Conservation (phyloP, 2,888 invertebrate species). For the Vanessa cardui region DNA sequence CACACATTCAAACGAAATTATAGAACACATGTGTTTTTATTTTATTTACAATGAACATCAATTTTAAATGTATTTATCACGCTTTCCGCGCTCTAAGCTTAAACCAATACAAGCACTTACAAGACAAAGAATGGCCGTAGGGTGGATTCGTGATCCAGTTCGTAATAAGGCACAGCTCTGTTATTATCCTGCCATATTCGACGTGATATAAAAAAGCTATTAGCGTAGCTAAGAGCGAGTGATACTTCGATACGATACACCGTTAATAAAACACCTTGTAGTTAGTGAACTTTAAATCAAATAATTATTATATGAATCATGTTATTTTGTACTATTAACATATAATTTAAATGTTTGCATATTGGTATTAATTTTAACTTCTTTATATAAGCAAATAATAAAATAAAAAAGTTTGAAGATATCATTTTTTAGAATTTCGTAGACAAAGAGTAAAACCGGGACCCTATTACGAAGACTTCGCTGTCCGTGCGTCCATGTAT, state of each 20-base stretch:
- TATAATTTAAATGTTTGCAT: too few relatives aligned
- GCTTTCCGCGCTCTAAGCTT: constrained; percentile 38
- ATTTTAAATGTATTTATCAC: constrained; percentile 8
- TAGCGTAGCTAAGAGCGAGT: constrained; percentile 36
- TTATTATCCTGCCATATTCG: constrained; percentile 48
- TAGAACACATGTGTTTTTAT: background rate
- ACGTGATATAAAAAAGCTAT: constrained; percentile 43
- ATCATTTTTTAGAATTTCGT: too few relatives aligned
- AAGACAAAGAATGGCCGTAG: constrained; percentile 24
- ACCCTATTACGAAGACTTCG: too few relatives aligned
- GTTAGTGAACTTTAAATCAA: constrained; percentile 11
- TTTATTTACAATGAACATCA: background rate
- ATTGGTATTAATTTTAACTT: too few relatives aligned
- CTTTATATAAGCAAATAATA: too few relatives aligned
- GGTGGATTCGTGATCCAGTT: constrained; percentile 40
- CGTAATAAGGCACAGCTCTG: constrained; percentile 43
- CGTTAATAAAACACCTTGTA: constrained; percentile 13
- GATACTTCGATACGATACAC: constrained; percentile 31
- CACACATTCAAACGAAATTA: too few relatives aligned
- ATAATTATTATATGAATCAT: background rate
- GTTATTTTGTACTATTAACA: too few relatives aligned
- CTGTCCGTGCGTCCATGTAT: too few relatives aligned
- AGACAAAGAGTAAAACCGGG: too few relatives aligned
- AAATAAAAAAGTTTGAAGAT: too few relatives aligned
- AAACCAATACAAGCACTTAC: constrained; percentile 43